phyloP scores from a whole-genome alignment of 2,888 invertebrate genomes.

The Chrysotoxum bicinctum region DNA sequence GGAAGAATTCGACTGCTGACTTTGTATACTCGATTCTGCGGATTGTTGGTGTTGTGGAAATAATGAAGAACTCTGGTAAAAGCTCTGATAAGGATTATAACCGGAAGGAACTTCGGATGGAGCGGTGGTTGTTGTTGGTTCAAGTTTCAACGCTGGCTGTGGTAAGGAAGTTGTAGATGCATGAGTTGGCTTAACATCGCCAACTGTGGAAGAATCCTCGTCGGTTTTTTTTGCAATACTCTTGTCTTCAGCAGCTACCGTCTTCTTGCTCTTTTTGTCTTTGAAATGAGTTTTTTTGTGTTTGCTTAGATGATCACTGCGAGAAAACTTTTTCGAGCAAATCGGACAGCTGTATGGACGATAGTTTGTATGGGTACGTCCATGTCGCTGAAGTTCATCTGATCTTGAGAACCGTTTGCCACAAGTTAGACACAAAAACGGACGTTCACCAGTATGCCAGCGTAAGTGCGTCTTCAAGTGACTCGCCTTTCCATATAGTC shows the following conservation, averaged over 20 bases:
- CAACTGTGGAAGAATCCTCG: constrained; percentile 39
- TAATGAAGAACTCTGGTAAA: constrained; percentile 55
- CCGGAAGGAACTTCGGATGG: constrained; percentile 58
- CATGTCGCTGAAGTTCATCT: constrained; percentile 94
- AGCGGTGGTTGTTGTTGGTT: constrained; percentile 29
- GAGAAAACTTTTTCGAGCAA: constrained; percentile 95
- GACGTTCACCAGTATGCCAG: constrained; percentile 96
- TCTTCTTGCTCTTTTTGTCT: constrained; percentile 80
- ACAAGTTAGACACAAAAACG: constrained; percentile 94
- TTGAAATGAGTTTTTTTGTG: constrained; percentile 92
- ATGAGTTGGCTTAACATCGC: constrained; percentile 45
- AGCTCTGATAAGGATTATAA: constrained; percentile 59
- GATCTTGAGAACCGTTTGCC: constrained; percentile 95
- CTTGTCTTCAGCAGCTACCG: constrained; percentile 77
- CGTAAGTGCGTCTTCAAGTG: constrained; percentile 95
- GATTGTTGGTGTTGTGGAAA: constrained; percentile 64
- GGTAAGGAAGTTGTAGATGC: constrained; percentile 28
- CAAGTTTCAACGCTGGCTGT: constrained; percentile 39
- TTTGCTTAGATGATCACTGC: constrained; percentile 96
- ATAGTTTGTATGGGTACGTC: constrained; percentile 94
- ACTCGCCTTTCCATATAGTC: constrained; percentile 96
- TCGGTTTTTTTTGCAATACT: constrained; percentile 71
- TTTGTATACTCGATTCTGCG: constrained; percentile 37
- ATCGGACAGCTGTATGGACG: constrained; percentile 92
- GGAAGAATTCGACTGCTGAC: constrained; percentile 52